phyloP scores from a whole-genome alignment of 1,140 invertebrate species.

The Proales similis region DNA sequence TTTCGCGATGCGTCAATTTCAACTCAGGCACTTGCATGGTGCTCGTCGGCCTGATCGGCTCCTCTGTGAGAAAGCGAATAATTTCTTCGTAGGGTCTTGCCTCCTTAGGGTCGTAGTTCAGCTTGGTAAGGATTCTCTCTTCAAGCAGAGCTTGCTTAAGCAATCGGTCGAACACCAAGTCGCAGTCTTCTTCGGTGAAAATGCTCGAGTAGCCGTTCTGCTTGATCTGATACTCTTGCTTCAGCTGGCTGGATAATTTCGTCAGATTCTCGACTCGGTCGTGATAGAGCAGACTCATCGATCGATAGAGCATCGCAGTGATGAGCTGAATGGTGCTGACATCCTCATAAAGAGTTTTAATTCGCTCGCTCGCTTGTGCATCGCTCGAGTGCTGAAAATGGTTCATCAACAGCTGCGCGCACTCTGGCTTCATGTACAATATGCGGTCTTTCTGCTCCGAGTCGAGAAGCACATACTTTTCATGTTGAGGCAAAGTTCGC shows the following conservation, averaged over 20 bases:
- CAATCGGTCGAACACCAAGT: background rate
- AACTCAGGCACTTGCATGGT: slow-evolving; percentile 8
- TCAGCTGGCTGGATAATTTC: background rate
- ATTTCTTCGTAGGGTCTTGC: slow-evolving; percentile 8
- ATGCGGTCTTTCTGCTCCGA: slow-evolving; percentile 10
- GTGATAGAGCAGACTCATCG: slow-evolving; percentile 9
- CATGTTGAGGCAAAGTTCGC: background rate
- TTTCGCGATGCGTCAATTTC: background rate
- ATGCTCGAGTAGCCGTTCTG: background rate
- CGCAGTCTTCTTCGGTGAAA: background rate
- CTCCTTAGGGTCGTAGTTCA: background rate
- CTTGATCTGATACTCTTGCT: background rate
- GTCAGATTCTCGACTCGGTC: slow-evolving; percentile 23
- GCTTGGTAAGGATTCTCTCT: background rate
- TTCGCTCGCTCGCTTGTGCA: too few species aligned
- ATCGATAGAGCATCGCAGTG: background rate
- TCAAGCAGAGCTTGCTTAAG: background rate
- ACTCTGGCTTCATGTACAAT: slow-evolving; percentile 28
- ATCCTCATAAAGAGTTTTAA: too few species aligned
- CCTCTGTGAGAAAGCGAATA: too few species aligned
- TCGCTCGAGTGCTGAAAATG: background rate
- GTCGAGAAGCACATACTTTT: slow-evolving; percentile 7
- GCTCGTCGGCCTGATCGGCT: too few species aligned
- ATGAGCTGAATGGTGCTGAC: background rate
- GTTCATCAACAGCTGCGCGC: background rate